These are phyloP conservation scores for Penaeus vannamei DNA, from an alignment of 1,140 invertebrate species.

Conservation along the genomic window DNA sequence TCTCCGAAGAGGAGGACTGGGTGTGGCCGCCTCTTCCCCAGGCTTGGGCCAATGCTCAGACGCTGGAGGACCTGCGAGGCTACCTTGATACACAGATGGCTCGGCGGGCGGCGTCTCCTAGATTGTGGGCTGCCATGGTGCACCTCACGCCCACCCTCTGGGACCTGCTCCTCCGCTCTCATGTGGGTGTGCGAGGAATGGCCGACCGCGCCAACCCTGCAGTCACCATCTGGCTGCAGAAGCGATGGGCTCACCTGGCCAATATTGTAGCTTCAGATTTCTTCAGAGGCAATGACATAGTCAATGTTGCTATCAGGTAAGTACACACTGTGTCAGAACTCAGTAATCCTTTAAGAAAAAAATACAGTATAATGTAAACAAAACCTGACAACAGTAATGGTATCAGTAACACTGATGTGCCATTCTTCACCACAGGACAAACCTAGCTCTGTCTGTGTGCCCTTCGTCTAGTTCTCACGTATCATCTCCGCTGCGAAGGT, in stretches of 20 bases:
- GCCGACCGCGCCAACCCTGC: constrained; percentile 80
- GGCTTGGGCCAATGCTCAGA: constrained; percentile 67
- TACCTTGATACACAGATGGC: constrained; percentile 72
- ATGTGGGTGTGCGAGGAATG: constrained; percentile 78
- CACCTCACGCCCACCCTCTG: constrained; percentile 82
- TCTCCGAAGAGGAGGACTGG: constrained; percentile 69
- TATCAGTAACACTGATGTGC: background rate
- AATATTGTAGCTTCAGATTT: constrained; percentile 85
- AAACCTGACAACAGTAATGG: too few relatives aligned
- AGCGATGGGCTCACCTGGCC: constrained; percentile 78
- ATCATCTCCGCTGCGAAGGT: constrained; percentile 32
- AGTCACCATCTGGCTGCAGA: constrained; percentile 79
- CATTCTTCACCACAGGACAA: constrained; percentile 21
- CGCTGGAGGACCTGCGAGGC: constrained; percentile 63
- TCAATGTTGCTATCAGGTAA: constrained; percentile 78
- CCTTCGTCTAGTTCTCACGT: background rate
- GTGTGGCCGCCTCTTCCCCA: constrained; percentile 81
- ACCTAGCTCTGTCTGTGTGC: constrained; percentile 45
- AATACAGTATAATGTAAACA: background rate
- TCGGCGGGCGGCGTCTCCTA: constrained; percentile 70
- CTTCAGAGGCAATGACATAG: constrained; percentile 83
- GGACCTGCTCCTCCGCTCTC: constrained; percentile 79
- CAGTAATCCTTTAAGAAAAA: background rate
- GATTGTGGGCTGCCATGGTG: constrained; percentile 84
- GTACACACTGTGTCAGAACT: background rate